Evolutionary conservation across 2,797 vertebrate species (phyloP).

Genomic region (Crocodylus rhombifer): DNA sequence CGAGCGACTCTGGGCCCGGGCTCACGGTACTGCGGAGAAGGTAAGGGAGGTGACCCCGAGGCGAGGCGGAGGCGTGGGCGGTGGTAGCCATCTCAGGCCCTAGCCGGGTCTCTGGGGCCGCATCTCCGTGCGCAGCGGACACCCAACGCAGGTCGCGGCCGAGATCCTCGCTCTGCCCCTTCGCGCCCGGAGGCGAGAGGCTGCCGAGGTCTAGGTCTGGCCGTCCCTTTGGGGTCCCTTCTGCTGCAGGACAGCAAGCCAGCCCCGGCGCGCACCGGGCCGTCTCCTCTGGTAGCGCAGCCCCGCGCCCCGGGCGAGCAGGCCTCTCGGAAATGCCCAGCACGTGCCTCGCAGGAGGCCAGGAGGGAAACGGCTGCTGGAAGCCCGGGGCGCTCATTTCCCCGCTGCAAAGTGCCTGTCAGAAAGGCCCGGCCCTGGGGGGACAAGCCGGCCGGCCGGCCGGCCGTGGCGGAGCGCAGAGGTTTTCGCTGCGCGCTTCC

Average conservation of each 20-base stretch:
- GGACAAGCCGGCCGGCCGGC: slow-evolving; percentile 39
- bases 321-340: slow-evolving; percentile 24
- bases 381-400: neutral
- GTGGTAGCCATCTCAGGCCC: too few species aligned
- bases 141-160: rapidly evolving
- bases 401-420: slow-evolving; percentile 49
- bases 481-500: neutral
- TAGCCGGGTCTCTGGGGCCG: too few species aligned
- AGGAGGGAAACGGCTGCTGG: neutral
- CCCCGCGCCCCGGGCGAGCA: neutral
- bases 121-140: too few species aligned
- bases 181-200: too few species aligned
- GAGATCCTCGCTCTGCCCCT: too few species aligned
- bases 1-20: too few species aligned
- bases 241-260: neutral
- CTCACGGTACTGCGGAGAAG: too few species aligned
- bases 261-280: neutral
- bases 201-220: too few species aligned
- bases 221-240: rapidly evolving
- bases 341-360: rapidly evolving
- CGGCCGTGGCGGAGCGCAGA: slow-evolving; percentile 33
- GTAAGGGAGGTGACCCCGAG: too few species aligned
- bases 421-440: neutral
- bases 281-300: neutral
- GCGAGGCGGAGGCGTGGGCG: too few species aligned